Percentiles rank a stretch among this genome's conserved stretches.
Evolutionary conservation across 2,113 vertebrate genomes (phyloP).

Genomic region (Falcunculus frontatus): DNA sequence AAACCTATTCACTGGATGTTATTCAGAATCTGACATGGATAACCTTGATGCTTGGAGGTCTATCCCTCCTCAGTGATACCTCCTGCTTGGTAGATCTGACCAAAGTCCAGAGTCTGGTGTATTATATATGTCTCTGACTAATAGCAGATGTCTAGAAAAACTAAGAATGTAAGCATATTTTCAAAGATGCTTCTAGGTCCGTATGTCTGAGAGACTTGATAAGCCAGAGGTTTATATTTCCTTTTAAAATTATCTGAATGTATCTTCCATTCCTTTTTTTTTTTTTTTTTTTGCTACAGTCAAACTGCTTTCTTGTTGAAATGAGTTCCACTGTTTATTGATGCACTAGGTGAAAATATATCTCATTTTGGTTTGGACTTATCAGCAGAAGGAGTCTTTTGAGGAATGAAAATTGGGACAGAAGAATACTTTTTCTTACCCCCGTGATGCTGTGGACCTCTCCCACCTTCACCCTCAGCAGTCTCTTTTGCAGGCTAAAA

Average conservation of each 20-base stretch:
- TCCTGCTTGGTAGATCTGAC: neutral
- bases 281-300: neutral
- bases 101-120: fast-evolving
- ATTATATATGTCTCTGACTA: neutral
- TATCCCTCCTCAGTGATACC: neutral
- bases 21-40: neutral
- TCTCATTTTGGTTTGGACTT: neutral
- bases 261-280: neutral
- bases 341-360: neutral
- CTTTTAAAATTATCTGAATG: neutral
- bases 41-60: neutral
- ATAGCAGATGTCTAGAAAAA: neutral
- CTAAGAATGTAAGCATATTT: neutral
- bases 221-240: neutral
- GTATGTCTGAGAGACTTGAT: neutral
- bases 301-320: neutral
- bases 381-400: neutral
- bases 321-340: neutral
- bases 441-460: neutral
- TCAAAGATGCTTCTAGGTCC: neutral
- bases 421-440: neutral
- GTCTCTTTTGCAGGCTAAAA: neutral
- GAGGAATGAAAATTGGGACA: neutral
- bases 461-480: neutral
- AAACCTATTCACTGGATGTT: neutral